Percentiles rank a stretch among this genome's conserved stretches.
phyloP scores from a whole-genome alignment of 2,113 vertebrate genomes.

The Leucoraja erinaceus region DNA sequence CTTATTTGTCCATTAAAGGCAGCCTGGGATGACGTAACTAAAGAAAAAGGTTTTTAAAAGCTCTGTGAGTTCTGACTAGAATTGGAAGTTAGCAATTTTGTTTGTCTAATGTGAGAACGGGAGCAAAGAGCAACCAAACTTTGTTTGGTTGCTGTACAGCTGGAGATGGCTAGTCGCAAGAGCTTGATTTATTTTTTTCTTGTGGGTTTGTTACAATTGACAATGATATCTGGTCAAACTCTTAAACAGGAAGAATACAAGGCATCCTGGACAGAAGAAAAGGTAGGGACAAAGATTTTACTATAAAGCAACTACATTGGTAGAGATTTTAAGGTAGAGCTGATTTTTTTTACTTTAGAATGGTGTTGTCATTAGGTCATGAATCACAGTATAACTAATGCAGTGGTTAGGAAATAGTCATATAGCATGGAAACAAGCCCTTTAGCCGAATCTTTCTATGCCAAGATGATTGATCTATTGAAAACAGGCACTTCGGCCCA shows the following conservation, averaged over 20 bases:
- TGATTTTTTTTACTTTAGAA: neutral
- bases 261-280: slow-evolving; percentile 27
- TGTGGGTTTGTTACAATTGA: neutral
- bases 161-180: neutral
- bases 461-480: too few relatives aligned
- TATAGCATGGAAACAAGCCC: neutral
- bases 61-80: neutral
- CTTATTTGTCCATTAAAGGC: slow-evolving; percentile 6
- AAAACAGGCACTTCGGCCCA: too few relatives aligned
- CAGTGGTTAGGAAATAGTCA: neutral
- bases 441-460: too few relatives aligned
- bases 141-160: neutral
- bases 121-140: neutral
- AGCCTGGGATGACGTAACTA: neutral
- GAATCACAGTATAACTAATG: neutral
- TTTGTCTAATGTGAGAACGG: neutral
- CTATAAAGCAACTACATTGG: neutral
- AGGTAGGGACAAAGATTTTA: neutral
- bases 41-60: neutral
- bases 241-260: neutral
- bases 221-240: neutral
- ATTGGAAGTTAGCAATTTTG: neutral
- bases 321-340: neutral
- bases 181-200: neutral
- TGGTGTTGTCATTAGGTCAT: neutral